Base-by-base conservation (phyloP, 2,113 vertebrate species). In the Oreochromis spilurus region DNA sequence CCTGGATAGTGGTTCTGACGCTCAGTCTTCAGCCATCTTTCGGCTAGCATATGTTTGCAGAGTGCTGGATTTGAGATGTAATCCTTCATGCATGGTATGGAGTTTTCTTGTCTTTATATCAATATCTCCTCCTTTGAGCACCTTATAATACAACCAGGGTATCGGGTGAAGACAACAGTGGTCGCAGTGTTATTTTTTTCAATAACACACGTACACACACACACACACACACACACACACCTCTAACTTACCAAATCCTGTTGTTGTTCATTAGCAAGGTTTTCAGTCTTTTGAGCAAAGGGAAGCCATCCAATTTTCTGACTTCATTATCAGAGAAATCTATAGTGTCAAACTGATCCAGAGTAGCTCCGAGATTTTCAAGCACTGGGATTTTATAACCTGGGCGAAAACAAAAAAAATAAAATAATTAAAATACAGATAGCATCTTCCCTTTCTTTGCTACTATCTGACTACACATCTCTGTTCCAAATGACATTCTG, bases 281-380 rank as follows among this genome's bases (percentile, higher is more conserved):
- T 92, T 99, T 99, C 79, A 99, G 96, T 85, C 98, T 95, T 78
- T 93, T 97, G 45, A 99, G 93, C 83, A 99, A 82, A 5, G 99
- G 99, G 83, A 99, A 99, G 1, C 98, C 98, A 3, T 99, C 98
- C 89, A 99, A 89, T 53, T 99, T 99, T 5, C 98, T 93, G 75
- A 99, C 96, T 91, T 99, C 99, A 82, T 99, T 99, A 89, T 99
- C 99, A 2, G 99, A 99, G 92, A 99, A 98, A 91, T 99, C 98
- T 9, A 99, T 97, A 1, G 98, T 97, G 92, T 99, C 99, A 36
- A 99, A 99, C 92, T 99, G 98, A 94, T 99, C 98, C 89, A 99
- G 92, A 9, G 99, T 99, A 1, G 98, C 99, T 0, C 99, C 98
- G 2, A 99, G 93, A 78, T 99, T 99, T 93, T 99, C 99, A 81